Evolutionary conservation across 2,113 vertebrate genomes (phyloP), one percentile per base, ranked within the genome.

Genomic region (Cyanoderma ruficeps): DNA sequence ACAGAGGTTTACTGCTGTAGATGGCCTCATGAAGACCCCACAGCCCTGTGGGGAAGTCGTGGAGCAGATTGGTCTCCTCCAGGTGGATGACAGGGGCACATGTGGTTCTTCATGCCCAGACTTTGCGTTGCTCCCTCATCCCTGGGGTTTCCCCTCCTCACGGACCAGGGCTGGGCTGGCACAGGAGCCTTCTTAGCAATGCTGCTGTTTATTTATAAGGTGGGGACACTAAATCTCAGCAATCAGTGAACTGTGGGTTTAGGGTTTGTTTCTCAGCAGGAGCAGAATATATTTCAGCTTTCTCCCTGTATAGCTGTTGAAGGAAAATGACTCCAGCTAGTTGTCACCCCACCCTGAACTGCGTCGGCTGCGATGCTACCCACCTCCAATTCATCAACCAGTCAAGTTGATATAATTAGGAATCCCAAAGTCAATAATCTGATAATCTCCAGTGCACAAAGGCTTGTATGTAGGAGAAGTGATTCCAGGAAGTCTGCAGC

Each of bases 401-500:
- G 94, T 87, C 84, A 93, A 74, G 95, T 16, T 74, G 60, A 93
- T 94, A 70, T 61, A 94, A 92, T 96, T 97, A 94, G 92, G 87
- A 94, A 87, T 84, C 77, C 68, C 93, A 93, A 85, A 89, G 93
- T 96, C 95, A 95, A 77, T 94, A 96, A 96, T 94, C 93, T 85
- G 71, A 95, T 96, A 95, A 95, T 97, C 89, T 95, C 63, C 77
- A 84, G 21, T 88, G 59, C 57, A 87, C 49, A 90, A 88, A 96
- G 68, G 74, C 68, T 81, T 67, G 42, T 81, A 68, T 93, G 86
- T 61, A 64, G 92, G 82, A 85, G 74, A 96, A 95, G 77, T 89
- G 94, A 96, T 94, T 91, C 95, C 94, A 89, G 85, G 61, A 96
- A 97, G 76, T 78, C 75, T 87, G 25, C 55, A 76, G 93, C 69